Percentiles rank a stretch among this genome's conserved stretches.
Evolutionary conservation across 2,797 vertebrate species (phyloP).

Genomic region (Phataginus tricuspis): DNA sequence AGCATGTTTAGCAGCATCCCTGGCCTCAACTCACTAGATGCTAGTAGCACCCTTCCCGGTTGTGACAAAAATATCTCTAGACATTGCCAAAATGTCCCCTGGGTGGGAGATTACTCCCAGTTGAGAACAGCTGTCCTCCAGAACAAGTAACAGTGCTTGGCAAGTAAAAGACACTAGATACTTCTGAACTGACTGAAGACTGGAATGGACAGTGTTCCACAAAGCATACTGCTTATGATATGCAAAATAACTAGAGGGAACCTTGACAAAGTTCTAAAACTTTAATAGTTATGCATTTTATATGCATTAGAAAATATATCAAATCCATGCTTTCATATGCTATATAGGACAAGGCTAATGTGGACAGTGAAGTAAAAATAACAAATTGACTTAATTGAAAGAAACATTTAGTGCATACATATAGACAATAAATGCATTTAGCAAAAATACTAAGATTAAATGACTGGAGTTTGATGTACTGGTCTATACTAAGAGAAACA

Average conservation of each 20-base stretch:
- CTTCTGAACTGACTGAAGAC: slow-evolving; percentile 7
- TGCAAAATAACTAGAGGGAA: background rate
- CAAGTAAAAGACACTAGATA: slow-evolving; percentile 12
- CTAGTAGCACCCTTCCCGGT: background rate
- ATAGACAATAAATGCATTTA: background rate
- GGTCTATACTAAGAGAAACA: slow-evolving; percentile 11
- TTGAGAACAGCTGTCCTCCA: slow-evolving; percentile 14
- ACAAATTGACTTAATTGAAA: background rate
- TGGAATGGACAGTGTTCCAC: background rate
- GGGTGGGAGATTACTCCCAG: background rate
- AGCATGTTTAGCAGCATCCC: background rate
- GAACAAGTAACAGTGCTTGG: background rate
- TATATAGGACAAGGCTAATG: background rate
- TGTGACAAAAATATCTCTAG: slow-evolving; percentile 3
- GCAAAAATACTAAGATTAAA: slow-evolving; percentile 30
- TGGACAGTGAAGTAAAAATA: background rate
- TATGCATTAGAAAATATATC: background rate
- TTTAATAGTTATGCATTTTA: background rate
- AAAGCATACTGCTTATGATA: background rate
- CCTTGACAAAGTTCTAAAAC: background rate
- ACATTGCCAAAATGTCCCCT: background rate
- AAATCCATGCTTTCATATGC: background rate
- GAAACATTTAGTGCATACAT: background rate
- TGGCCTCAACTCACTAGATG: background rate
- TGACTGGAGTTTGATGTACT: background rate